Base-by-base conservation (phyloP, 2,888 invertebrate genomes). In the Allophyes oxyacanthae region DNA sequence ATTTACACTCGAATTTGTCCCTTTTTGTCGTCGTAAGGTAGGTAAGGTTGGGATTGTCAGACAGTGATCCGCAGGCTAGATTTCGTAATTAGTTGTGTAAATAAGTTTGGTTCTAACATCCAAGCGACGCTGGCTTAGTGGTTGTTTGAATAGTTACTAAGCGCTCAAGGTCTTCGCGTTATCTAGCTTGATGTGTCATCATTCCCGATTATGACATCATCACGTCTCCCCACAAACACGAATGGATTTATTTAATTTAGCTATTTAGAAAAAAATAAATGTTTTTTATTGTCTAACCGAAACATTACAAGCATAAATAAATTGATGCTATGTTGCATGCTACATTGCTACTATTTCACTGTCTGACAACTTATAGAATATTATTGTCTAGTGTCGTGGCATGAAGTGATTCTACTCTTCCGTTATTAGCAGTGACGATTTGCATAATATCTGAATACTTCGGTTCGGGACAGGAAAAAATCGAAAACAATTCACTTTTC, bases 151-250 rank as follows among this genome's bases (percentile, higher is more conserved):
- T 66, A 72, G 73, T 69, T 64, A 78, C 76, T 73, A 76, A 70
- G 63, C 67, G 63, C 60, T 63, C 81, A 83, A 84, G 84, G 83
- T 54, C 77, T 75, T 69, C 65, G 63, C 63, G 66, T 62, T 83
- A 82, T 82, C 78, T 72, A 56, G 51, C 59, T 73, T 66, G 61
- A 72, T 77, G 84, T 79, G 81, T 85, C 80, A 83, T 75, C 78
- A 70, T 72, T 78, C 76, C 79, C 69, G 59, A 60, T 59, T 59
- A 59, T 69, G 80, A 80, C 78, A 74, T 84, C 82, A 82, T 59
- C 59, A 45, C 33, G 48, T 57, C 34, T 60, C 44, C 52, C 61
- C 32, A 57, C 42, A 40, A 64, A 52, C 45, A 43, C n/a, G 32
- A 56, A 59, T 53, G 30, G 36, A 36, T 54, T 57, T 44, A 61